phyloP scores from a whole-genome alignment of 2,888 invertebrate species.

The Lasioglossum vierecki region DNA sequence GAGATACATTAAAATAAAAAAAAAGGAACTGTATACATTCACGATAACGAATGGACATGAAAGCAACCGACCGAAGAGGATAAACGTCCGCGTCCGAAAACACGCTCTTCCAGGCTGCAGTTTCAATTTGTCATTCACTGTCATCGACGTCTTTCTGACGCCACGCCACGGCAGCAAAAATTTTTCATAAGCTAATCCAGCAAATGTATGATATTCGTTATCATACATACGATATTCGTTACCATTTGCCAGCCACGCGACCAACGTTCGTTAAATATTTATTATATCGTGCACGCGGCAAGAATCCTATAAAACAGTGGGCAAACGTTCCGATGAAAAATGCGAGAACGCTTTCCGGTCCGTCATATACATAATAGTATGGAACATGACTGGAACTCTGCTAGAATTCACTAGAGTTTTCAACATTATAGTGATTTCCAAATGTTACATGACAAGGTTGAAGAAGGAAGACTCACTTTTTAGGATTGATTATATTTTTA shows the following conservation, averaged over 20 bases:
- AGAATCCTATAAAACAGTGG: not conserved
- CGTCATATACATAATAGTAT: not conserved
- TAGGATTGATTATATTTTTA: no score
- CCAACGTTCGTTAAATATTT: slow-evolving; percentile 20
- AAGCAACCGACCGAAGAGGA: slow-evolving; percentile 19
- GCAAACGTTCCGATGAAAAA: not conserved
- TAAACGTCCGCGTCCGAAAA: slow-evolving; percentile 36
- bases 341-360: not conserved
- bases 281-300: not conserved
- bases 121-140: slow-evolving; percentile 56
- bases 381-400: not conserved
- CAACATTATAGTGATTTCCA: not conserved
- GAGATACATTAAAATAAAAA: slow-evolving; percentile 28
- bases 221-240: slow-evolving; percentile 3
- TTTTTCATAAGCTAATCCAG: slow-evolving; percentile 43
- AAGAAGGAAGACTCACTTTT: no score
- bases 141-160: slow-evolving; percentile 42
- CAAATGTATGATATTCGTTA: slow-evolving; percentile 34
- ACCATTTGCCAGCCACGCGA: slow-evolving; percentile 1
- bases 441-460: not conserved
- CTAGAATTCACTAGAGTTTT: not conserved
- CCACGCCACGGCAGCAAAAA: slow-evolving; percentile 22
- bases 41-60: slow-evolving; percentile 27
- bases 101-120: slow-evolving; percentile 17
- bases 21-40: slow-evolving; percentile 27